phyloP scores from a whole-genome alignment of 2,113 vertebrate genomes.

The Mus spicilegus region DNA sequence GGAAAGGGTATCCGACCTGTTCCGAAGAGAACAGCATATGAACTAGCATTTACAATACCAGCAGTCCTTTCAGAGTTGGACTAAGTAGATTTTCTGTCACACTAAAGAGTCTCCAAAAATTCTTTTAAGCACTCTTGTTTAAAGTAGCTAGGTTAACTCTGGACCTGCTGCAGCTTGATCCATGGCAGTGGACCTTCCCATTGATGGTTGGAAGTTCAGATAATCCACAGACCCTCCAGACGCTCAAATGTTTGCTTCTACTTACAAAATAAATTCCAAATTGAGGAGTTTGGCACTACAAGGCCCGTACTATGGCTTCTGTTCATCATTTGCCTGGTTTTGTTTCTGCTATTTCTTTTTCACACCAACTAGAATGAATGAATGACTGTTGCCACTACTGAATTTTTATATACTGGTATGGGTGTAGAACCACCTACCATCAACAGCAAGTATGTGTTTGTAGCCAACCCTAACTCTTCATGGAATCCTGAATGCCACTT shows the following conservation, averaged over 20 bases:
- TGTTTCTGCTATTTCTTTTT: background rate
- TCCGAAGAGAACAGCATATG: background rate
- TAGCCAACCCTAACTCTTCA: background rate
- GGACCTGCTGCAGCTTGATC: background rate
- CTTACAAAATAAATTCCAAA: constrained; percentile 51
- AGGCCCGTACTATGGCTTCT: background rate
- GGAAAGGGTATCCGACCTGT: background rate
- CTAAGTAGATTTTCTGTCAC: constrained; percentile 3
- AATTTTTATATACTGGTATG: background rate
- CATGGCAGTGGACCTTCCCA: background rate
- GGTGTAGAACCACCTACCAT: background rate
- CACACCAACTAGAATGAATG: background rate
- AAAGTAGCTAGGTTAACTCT: background rate
- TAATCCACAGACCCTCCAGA: background rate
- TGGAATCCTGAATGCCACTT: background rate
- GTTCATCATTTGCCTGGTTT: background rate
- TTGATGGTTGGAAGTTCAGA: background rate
- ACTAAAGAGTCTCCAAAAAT: background rate
- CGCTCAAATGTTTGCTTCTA: background rate
- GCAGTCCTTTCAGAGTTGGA: background rate
- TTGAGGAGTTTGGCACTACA: background rate
- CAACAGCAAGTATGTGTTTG: background rate
- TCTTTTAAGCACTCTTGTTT: constrained; percentile 31
- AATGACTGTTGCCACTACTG: background rate
- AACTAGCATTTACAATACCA: background rate